phyloP scores from a whole-genome alignment of 64 coral and sea anemone genomes.

The Stichodactyla helianthus region DNA sequence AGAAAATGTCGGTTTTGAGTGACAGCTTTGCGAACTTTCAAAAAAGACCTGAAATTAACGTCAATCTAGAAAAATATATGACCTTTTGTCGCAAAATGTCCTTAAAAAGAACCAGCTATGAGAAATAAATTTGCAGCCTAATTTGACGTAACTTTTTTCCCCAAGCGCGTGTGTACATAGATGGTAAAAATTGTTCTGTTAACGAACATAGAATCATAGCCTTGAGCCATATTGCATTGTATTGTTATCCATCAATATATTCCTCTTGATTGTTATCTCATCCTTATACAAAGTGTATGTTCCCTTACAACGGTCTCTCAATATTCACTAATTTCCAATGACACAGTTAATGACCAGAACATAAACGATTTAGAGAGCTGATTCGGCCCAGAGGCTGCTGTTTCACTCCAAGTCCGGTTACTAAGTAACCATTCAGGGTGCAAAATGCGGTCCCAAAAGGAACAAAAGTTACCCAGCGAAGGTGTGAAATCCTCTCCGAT shows the following conservation, averaged over 20 bases:
- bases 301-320: background rate
- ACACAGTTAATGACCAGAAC: background rate
- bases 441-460: background rate
- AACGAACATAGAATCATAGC: background rate
- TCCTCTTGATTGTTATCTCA: background rate
- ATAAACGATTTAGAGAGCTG: constrained; percentile 1
- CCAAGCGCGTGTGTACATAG: background rate
- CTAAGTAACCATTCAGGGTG: constrained; percentile 10
- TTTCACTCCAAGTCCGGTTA: constrained; percentile 5
- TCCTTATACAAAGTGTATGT: background rate
- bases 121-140: background rate
- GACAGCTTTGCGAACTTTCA: background rate
- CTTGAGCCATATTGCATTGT: background rate
- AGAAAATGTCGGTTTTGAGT: constrained; percentile 8
- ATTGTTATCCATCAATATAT: background rate
- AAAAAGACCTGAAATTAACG: background rate
- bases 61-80: background rate
- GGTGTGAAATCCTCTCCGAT: constrained; percentile 14
- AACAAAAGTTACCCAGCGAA: constrained; percentile 27
- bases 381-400: background rate
- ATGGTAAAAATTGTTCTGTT: background rate
- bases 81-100: background rate
- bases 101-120: background rate
- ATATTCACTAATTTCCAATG: constrained; percentile 11
- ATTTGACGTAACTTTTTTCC: background rate